Percentiles rank a stretch among this genome's conserved stretches.
These are phyloP conservation scores for Trochalopteron elliotii DNA, from an alignment of 2,113 vertebrate species.

Conservation along the genomic window DNA sequence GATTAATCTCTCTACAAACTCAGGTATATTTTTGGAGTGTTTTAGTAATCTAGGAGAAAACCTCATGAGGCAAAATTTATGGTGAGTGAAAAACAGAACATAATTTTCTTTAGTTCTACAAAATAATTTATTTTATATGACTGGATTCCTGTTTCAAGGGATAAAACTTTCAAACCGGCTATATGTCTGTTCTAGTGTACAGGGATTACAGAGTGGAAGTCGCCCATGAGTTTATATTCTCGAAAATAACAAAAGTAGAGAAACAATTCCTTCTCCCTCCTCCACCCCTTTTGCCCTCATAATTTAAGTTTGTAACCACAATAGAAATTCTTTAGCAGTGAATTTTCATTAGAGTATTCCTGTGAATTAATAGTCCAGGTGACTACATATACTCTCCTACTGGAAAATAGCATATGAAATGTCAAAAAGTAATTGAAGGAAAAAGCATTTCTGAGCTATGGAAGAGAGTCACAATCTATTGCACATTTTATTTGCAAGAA, in stretches of 20 bases:
- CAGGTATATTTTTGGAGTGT: background rate
- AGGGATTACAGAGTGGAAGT: background rate
- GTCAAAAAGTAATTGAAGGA: background rate
- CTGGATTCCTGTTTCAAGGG: background rate
- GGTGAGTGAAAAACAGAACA: background rate
- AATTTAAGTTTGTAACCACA: background rate
- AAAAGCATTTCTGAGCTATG: background rate
- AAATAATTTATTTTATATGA: background rate
- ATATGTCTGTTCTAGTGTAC: background rate
- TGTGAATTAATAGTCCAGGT: background rate
- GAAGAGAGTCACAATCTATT: no score
- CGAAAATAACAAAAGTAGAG: background rate
- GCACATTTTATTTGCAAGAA: no score
- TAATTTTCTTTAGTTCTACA: background rate
- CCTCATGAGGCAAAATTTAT: background rate
- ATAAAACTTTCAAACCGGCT: background rate
- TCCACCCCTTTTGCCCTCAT: rapidly evolving
- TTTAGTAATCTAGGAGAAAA: background rate
- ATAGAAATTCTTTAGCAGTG: background rate
- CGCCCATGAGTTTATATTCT: background rate
- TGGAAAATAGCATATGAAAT: background rate
- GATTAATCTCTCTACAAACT: background rate
- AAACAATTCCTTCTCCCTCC: background rate
- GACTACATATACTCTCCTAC: background rate
- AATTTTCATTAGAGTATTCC: background rate